Base-by-base conservation (phyloP, 2,888 invertebrate genomes). In the Allophyes oxyacanthae region DNA sequence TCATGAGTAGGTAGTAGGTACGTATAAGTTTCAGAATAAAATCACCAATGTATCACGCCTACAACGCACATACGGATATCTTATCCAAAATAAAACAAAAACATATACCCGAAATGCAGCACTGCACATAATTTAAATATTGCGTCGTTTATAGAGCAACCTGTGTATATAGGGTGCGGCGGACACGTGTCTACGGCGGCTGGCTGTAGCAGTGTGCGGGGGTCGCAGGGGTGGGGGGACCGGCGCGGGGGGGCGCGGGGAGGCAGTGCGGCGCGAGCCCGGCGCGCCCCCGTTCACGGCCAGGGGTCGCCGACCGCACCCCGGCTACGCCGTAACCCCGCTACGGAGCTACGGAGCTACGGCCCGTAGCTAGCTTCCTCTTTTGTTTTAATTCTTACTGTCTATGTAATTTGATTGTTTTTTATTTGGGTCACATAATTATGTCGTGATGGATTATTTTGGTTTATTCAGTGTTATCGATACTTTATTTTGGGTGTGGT, bases 231-330 rank as follows among this genome's bases (percentile, higher is more conserved):
- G 58, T 10, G 61, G 41, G 61, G 62, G 53, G 55, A 63, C 53
- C 59, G 44, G 44, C 64, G 59, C 44, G 60, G 32, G 46, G n/a
- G 41, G 51, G 30, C 58, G 50, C 52, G 57, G 64, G 55, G 78
- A 67, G 64, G 67, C 68, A 79, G 75, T 78, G 86, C 77, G 77
- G 78, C 78, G 80, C 81, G 76, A 77, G 80, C 77, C 79, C 79
- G 87, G 80, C 85, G 86, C 89, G 84, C 91, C 92, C 91, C 91
- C 90, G 92, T 92, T 92, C 93, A 93, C 89, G 94, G 94, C 94
- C 93, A 94, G 93, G 92, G 93, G 92, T 94, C 93, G 91, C 75
- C 92, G 94, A 93, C 92, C 94, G 91, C 89, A 85, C 91, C 92
- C 91, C 89, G 84, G 89, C 92, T 88, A 87, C 89, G 89, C 51